Percentiles rank a stretch among this genome's conserved stretches.
phyloP scores from a whole-genome alignment of 2,888 invertebrate genomes.

The Drosophila meridionalis region DNA sequence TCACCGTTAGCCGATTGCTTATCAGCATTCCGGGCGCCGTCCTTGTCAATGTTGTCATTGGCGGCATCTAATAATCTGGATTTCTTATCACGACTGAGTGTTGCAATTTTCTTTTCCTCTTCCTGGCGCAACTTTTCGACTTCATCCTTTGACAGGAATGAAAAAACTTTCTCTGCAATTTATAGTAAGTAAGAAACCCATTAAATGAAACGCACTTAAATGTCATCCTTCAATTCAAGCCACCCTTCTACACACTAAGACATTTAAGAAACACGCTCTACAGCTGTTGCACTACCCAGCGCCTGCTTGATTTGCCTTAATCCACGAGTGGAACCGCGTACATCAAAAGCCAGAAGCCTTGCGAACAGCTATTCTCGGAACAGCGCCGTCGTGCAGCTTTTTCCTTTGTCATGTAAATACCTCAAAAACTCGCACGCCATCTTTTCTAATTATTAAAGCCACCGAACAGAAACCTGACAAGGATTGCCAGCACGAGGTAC shows the following conservation, averaged over 20 bases:
- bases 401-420: conserved; percentile 61
- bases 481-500: conserved; percentile 21
- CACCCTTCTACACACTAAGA: not conserved
- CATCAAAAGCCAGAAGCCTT: conserved; percentile 4
- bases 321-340: conserved; percentile 15
- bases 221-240: not conserved
- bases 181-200: conserved; percentile 21
- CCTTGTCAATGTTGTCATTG: conserved; percentile 81
- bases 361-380: not conserved
- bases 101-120: conserved; percentile 95
- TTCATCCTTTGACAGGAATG: conserved; percentile 96
- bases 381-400: not conserved
- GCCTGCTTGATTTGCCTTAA: conserved; percentile 21
- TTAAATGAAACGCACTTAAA: conserved; percentile 32
- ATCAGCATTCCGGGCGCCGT: conserved; percentile 69
- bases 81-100: conserved; percentile 85
- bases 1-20: conserved; percentile 62
- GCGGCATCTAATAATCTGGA: conserved; percentile 83
- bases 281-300: conserved; percentile 19
- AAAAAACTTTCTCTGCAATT: conserved; percentile 93
- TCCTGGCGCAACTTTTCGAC: conserved; percentile 97
- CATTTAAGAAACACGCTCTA: not conserved
- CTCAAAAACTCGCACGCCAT: conserved; percentile 29
- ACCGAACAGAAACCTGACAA: conserved; percentile 43
- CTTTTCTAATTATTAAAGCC: conserved; percentile 68